Percentiles rank a stretch among this genome's conserved stretches.
These are phyloP conservation scores for Drepana falcataria DNA, from an alignment of 2,888 invertebrate genomes.

Conservation along the genomic window DNA sequence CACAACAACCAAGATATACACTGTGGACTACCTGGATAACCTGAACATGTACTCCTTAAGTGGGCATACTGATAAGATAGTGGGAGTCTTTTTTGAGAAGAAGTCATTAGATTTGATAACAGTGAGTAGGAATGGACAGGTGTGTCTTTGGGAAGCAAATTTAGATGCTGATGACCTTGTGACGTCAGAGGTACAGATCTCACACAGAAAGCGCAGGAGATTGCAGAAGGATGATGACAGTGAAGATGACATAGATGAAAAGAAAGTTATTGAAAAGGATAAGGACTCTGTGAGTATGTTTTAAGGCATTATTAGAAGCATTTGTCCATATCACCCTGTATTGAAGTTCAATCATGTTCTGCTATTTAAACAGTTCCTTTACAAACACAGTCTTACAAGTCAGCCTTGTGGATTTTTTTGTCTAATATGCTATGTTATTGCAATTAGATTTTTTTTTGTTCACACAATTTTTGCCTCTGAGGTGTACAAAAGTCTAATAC, in stretches of 20 bases:
- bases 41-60: slow-evolving; percentile 87
- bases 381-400: too few species aligned
- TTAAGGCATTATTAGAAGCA: background rate
- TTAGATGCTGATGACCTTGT: slow-evolving; percentile 84
- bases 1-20: slow-evolving; percentile 90
- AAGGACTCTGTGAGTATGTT: slow-evolving; percentile 58
- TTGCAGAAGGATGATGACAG: slow-evolving; percentile 67
- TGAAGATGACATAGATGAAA: slow-evolving; percentile 83
- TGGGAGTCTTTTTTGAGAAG: slow-evolving; percentile 92
- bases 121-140: slow-evolving; percentile 89
- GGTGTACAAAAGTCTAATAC: too few species aligned
- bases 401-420: too few species aligned
- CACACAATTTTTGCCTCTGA: too few species aligned
- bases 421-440: too few species aligned
- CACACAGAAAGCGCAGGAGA: slow-evolving; percentile 68
- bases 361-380: too few species aligned
- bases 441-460: too few species aligned
- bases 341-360: too few species aligned
- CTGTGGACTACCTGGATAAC: slow-evolving; percentile 85
- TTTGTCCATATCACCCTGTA: too few species aligned
- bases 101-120: slow-evolving; percentile 91
- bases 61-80: slow-evolving; percentile 90
- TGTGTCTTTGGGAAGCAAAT: slow-evolving; percentile 92
- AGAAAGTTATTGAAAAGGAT: slow-evolving; percentile 77
- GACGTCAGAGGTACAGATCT: slow-evolving; percentile 68